These are phyloP conservation scores for Mesocricetus auratus DNA, from an alignment of 2,113 vertebrate genomes.

Conservation along the genomic window DNA sequence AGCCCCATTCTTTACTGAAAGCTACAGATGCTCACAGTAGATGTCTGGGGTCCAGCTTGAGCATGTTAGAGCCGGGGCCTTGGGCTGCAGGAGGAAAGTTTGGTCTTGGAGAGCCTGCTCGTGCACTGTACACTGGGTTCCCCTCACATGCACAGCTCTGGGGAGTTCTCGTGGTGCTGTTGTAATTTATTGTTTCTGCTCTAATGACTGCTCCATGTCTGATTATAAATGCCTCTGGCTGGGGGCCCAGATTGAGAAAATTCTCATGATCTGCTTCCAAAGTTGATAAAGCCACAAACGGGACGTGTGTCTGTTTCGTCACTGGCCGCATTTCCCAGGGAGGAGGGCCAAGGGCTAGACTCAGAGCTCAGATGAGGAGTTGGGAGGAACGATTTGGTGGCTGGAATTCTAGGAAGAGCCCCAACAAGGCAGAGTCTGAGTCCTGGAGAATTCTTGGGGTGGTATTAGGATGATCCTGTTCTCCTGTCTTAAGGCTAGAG, in stretches of 20 bases:
- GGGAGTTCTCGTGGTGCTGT: constrained; percentile 68
- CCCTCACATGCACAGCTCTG: constrained; percentile 52
- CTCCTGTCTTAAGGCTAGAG: neutral
- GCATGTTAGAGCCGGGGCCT: neutral
- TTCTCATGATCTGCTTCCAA: constrained; percentile 83
- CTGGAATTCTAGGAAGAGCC: neutral
- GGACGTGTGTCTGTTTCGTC: constrained; percentile 69
- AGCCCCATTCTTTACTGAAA: neutral
- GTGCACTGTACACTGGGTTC: constrained; percentile 24
- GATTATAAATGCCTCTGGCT: constrained; percentile 82
- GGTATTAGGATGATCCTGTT: neutral
- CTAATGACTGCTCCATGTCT: constrained; percentile 82
- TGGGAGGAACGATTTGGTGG: neutral
- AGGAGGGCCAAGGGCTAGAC: constrained; percentile 14
- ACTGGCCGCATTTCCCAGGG: constrained; percentile 55
- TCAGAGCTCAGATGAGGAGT: neutral
- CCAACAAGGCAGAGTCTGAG: neutral
- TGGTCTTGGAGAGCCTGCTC: neutral
- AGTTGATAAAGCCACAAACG: constrained; percentile 71
- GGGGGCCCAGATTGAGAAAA: constrained; percentile 79
- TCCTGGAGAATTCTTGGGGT: neutral
- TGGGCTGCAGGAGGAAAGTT: neutral
- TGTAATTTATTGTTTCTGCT: constrained; percentile 82
- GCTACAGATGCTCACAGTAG: neutral
- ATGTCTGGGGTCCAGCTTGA: neutral